These are phyloP conservation scores for Chaetophractus vellerosus DNA, from an alignment of 2,797 vertebrate genomes.

Conservation along the genomic window DNA sequence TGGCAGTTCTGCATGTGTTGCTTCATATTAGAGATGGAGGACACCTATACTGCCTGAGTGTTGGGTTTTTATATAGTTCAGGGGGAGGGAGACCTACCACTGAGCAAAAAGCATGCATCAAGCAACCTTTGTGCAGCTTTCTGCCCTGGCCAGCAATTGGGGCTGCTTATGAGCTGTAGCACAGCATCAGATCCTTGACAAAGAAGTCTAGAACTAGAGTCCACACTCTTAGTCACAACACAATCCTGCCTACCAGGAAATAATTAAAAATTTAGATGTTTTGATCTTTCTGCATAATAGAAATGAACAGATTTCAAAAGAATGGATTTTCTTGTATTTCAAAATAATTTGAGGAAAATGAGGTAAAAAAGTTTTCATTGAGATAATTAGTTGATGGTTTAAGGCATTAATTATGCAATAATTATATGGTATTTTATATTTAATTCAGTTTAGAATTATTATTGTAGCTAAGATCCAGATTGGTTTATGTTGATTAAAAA, in stretches of 20 bases:
- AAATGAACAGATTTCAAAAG: constrained; percentile 42
- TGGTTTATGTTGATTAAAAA: constrained; percentile 84
- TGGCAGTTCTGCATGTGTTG: no score
- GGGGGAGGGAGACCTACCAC: no score
- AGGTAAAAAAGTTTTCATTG: constrained; percentile 44
- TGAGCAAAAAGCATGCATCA: no score
- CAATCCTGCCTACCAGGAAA: not conserved
- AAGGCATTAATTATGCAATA: constrained; percentile 62
- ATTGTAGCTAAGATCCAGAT: constrained; percentile 69
- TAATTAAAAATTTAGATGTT: constrained; percentile 22
- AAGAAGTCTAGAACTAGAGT: not conserved
- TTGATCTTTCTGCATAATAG: not conserved
- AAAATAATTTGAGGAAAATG: constrained; percentile 63
- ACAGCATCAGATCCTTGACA: no score
- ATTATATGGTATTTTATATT: constrained; percentile 63
- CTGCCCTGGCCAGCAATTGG: no score
- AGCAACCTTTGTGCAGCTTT: no score
- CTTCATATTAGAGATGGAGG: no score
- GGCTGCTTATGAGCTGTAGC: no score
- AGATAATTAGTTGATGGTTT: constrained; percentile 64
- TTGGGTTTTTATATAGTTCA: no score
- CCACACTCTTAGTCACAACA: not conserved
- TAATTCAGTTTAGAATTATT: constrained; percentile 79
- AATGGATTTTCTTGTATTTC: constrained; percentile 46
- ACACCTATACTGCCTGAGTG: no score